Evolutionary conservation across 2,797 vertebrate genomes (phyloP).

Genomic region (Ataeniobius toweri): DNA sequence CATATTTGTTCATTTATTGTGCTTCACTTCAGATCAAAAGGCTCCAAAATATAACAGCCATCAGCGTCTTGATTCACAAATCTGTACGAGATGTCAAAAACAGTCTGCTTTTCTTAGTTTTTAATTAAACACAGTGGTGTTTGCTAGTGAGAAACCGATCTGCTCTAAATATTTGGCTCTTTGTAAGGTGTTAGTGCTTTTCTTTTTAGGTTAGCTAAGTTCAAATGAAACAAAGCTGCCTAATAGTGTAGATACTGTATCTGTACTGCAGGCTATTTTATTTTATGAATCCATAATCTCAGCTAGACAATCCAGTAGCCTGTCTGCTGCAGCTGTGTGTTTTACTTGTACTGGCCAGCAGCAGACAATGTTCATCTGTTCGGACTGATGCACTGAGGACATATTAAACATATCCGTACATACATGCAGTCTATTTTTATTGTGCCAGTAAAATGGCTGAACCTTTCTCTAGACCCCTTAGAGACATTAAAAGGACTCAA

Average conservation of each 20-base stretch:
- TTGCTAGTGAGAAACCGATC: no score
- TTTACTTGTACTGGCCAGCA: no score
- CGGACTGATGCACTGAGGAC: not conserved
- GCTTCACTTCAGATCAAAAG: not conserved
- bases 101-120: not conserved
- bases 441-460: not conserved
- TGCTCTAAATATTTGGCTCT: no score
- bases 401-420: not conserved
- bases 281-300: no score
- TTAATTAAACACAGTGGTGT: not conserved
- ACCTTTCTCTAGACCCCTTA: not conserved
- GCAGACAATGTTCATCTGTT: not conserved
- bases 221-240: no score
- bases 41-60: not conserved
- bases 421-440: not conserved
- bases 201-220: no score
- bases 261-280: no score
- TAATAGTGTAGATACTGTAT: no score
- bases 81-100: not conserved
- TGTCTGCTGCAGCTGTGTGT: no score
- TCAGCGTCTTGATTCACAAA: not conserved
- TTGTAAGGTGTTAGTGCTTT: no score
- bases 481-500: not conserved
- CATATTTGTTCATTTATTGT: conserved; percentile 1
- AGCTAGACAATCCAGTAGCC: no score